Conservation (phyloP, 2,888 invertebrate species). For the Syrphus vitripennis region DNA sequence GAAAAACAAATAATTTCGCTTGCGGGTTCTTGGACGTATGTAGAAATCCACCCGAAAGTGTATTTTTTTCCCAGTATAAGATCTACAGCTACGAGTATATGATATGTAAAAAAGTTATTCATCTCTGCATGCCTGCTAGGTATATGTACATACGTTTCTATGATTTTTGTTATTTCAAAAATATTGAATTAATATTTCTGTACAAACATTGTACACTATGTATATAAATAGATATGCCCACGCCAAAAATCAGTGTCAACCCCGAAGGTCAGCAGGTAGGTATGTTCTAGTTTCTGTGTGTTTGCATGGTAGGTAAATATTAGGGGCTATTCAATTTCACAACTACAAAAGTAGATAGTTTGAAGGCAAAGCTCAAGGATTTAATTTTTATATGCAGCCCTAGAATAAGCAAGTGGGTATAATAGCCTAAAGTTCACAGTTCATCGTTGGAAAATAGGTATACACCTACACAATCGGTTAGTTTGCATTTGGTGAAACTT, state of each 20-base stretch:
- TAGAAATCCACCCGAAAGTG: not conserved
- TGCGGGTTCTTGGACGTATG: not conserved
- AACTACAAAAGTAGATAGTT: not conserved
- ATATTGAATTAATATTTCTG: not conserved
- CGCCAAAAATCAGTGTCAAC: constrained; percentile 12
- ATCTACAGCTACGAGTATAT: constrained; percentile 1
- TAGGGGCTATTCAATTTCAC: not conserved
- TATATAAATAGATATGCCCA: not conserved
- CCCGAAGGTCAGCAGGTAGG: not conserved
- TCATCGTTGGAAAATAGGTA: not conserved
- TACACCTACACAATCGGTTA: no score
- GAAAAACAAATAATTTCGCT: not conserved
- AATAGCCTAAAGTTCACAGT: constrained; percentile 22
- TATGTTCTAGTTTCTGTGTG: not conserved
- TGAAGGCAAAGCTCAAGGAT: not conserved
- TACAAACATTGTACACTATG: not conserved
- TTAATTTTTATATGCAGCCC: constrained; percentile 11
- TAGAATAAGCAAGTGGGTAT: not conserved
- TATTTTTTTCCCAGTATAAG: not conserved
- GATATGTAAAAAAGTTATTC: not conserved
- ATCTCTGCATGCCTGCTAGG: not conserved
- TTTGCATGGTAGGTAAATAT: not conserved
- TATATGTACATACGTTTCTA: not conserved
- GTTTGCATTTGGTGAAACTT: constrained; percentile 31
- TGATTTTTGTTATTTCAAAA: not conserved